phyloP scores from a whole-genome alignment of 2,113 vertebrate genomes.

The Gracilinanus agilis region DNA sequence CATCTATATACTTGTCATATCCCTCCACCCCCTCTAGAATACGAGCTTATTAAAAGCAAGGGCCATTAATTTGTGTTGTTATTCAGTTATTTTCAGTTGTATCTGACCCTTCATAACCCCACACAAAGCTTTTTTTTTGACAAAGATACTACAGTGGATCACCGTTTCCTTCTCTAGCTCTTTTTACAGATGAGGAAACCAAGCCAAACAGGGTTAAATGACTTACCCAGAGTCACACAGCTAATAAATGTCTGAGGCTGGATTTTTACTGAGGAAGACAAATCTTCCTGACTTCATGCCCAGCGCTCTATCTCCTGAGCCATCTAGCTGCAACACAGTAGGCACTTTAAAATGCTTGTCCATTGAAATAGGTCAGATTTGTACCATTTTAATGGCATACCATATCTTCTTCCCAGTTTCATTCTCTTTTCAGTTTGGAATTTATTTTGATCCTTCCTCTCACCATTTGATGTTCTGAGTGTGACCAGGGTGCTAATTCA shows the following conservation, averaged over 20 bases:
- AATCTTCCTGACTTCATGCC: not conserved
- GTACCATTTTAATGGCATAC: not conserved
- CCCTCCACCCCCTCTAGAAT: not conserved
- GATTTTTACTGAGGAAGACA: not conserved
- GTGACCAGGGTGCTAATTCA: not conserved
- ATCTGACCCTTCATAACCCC: too few species aligned
- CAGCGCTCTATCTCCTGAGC: not conserved
- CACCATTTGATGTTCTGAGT: not conserved
- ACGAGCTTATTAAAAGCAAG: not conserved
- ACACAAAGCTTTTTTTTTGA: too few species aligned
- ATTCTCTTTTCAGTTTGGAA: not conserved
- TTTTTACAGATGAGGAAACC: not conserved
- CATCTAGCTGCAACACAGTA: not conserved
- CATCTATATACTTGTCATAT: not conserved
- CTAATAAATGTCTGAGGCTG: not conserved
- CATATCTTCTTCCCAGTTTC: not conserved
- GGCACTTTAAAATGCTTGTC: not conserved
- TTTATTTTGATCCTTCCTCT: not conserved
- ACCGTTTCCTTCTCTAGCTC: not conserved
- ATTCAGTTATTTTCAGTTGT: too few species aligned
- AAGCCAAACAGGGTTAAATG: not conserved
- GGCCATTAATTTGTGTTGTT: not conserved
- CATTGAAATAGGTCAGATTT: not conserved
- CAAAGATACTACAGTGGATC: too few species aligned
- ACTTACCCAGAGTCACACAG: not conserved